Base-by-base conservation (phyloP, 2,888 invertebrate genomes). In the Macrophya annulata region DNA sequence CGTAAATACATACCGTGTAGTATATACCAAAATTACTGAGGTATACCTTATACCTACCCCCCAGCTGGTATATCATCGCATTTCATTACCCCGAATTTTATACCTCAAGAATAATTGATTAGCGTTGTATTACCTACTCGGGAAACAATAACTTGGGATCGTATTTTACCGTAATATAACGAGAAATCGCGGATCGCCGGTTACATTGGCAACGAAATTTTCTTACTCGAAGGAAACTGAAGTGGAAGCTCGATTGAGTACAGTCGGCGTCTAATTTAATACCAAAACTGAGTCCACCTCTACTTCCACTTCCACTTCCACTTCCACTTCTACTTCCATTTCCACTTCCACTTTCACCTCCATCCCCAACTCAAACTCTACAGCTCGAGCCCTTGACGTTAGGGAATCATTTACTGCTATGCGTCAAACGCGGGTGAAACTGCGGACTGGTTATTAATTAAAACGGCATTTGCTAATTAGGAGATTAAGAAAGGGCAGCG, bases 381-480 rank as follows among this genome's bases (percentile, higher is more conserved):
- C 48, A 48, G 48, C 10, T 21, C 45, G 48, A 25, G 25, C 74
- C 74, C 74, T 74, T 45, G 45, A 45, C 55, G 51, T 21, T 37
- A 43, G 55, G 25, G 25, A 55, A 77, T 77, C 77, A 77, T 77
- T 51, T 31, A n/a, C 55, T 37, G 68, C 17, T 37, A 31, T 37
- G 12, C 21, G 72, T 45, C 45, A 51, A 55, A 55, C 51, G 55
- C 15, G 25, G 55, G 17, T 43, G 62, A 81, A 62, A 81, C 40
- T 59, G 43, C 9, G 40, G n/a, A 81, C 59, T 65, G 48, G 51
- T 71, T 83, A 71, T 83, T 68, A 83, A 83, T 71, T 83, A 68
- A 71, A 68, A 51, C 83, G 71, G 65, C 55, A 71, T 65, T 83
- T 51, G 68, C 83, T 83, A 83, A 83, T 83, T 83, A 68, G 45